Percentiles rank a stretch among this genome's conserved stretches.
These are phyloP conservation scores for Priocnemis perturbator DNA, from an alignment of 2,888 invertebrate species.

Conservation along the genomic window DNA sequence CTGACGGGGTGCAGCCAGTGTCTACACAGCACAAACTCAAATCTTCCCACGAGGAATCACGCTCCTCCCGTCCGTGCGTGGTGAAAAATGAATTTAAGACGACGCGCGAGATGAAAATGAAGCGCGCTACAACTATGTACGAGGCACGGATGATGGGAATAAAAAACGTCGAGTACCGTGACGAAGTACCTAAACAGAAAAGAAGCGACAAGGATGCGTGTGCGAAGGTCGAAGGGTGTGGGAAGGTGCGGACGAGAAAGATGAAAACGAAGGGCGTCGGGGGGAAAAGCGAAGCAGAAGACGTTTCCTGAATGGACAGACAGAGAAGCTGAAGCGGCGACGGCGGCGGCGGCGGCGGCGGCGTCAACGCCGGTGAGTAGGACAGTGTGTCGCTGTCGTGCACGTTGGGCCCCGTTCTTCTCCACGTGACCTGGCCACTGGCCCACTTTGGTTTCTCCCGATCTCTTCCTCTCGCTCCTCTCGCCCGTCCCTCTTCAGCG, in stretches of 20 bases:
- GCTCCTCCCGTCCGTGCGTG: too few species aligned
- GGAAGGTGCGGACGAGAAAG: neutral
- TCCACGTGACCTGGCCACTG: constrained; percentile 73
- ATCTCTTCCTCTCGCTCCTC: constrained; percentile 33
- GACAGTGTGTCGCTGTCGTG: constrained; percentile 75
- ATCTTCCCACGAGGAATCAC: too few species aligned
- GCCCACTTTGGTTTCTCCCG: constrained; percentile 72
- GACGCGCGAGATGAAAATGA: too few species aligned
- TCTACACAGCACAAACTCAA: too few species aligned
- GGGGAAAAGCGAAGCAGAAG: constrained; percentile 39
- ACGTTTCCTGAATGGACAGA: constrained; percentile 65
- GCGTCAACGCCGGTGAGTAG: constrained; percentile 69
- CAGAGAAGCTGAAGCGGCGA: constrained; percentile 45
- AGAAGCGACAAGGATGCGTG: too few species aligned
- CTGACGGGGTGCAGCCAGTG: too few species aligned
- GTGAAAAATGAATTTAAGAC: too few species aligned
- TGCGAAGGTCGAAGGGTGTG: neutral
- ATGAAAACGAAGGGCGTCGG: constrained; percentile 22
- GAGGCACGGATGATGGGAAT: too few species aligned
- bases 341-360: constrained; percentile 60
- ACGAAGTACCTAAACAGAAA: too few species aligned
- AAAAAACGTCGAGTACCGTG: too few species aligned
- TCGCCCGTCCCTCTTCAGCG: constrained; percentile 24
- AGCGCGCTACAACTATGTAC: too few species aligned
- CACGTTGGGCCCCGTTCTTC: constrained; percentile 72